Conservation (phyloP, 2,113 vertebrate species). For the Sitta europaea region DNA sequence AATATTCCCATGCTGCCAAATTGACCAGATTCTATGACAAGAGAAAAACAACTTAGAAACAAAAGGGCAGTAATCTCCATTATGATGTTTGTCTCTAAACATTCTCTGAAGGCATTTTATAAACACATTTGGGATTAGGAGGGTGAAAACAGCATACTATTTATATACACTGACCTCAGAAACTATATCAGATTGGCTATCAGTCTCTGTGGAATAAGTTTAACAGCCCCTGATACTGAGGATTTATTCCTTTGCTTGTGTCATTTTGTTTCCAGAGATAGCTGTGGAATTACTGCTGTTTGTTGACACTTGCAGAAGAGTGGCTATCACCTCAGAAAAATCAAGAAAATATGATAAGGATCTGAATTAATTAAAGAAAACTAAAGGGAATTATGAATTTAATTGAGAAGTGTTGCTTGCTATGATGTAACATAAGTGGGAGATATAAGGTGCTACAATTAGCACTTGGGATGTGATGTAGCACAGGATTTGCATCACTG, state of each 20-base stretch:
- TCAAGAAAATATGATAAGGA: not conserved
- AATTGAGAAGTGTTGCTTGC: not conserved
- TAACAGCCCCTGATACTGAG: not conserved
- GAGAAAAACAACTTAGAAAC: constrained; percentile 4
- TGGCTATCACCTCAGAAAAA: not conserved
- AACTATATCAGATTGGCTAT: not conserved
- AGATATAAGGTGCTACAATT: not conserved
- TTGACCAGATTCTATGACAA: not conserved
- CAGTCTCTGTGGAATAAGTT: not conserved
- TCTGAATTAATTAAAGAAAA: not conserved
- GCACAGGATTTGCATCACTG: not conserved
- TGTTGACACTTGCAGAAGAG: not conserved
- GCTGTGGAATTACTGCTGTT: not conserved
- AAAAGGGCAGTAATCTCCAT: not conserved
- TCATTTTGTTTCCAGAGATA: not conserved
- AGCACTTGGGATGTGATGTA: not conserved
- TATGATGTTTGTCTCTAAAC: not conserved
- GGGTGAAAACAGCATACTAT: not conserved
- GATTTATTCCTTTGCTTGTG: not conserved
- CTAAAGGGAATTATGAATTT: not conserved
- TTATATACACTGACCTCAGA: constrained; percentile 34
- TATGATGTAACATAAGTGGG: not conserved
- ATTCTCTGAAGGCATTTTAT: constrained; percentile 15
- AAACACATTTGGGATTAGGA: not conserved
- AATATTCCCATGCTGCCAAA: not conserved